A percentile compares a stretch with the other conserved stretches of the same genome.
These are phyloP conservation scores for Pristionchus arcanus DNA, from an alignment of 2,888 invertebrate species.

Conservation along the genomic window DNA sequence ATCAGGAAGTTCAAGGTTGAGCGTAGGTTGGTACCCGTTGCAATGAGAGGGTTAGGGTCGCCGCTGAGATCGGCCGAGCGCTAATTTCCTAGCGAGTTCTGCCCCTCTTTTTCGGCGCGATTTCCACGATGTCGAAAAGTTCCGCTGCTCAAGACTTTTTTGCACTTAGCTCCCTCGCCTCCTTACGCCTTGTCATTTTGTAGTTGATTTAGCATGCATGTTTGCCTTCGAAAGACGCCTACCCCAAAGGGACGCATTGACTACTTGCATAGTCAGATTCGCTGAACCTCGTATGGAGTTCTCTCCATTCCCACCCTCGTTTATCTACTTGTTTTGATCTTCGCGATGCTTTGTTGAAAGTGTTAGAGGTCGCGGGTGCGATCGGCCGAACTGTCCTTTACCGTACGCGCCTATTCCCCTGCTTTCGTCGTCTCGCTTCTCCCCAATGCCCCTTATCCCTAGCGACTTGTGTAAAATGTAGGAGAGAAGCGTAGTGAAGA, in stretches of 20 bases:
- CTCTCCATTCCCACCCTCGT: too few species aligned
- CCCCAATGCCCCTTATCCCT: background rate
- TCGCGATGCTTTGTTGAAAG: background rate
- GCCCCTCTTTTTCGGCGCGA: slow-evolving; percentile 4
- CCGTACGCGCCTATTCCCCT: background rate
- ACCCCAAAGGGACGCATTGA: too few species aligned
- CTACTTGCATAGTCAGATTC: too few species aligned
- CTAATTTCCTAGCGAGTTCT: slow-evolving; percentile 3
- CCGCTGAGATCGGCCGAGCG: background rate
- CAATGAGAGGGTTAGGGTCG: background rate
- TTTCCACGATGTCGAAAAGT: background rate
- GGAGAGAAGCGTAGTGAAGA: background rate
- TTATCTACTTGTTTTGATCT: background rate
- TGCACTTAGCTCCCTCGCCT: background rate
- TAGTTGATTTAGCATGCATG: background rate
- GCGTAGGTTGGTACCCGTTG: background rate
- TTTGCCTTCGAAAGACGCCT: too few species aligned
- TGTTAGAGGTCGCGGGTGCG: background rate
- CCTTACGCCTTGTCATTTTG: background rate
- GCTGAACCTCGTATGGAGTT: too few species aligned
- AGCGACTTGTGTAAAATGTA: background rate
- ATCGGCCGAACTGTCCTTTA: background rate
- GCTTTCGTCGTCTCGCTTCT: background rate
- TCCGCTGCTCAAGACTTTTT: background rate
- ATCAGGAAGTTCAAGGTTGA: too few species aligned